phyloP scores from a whole-genome alignment of 2,113 vertebrate species.

The Psittacula cyanocephala region DNA sequence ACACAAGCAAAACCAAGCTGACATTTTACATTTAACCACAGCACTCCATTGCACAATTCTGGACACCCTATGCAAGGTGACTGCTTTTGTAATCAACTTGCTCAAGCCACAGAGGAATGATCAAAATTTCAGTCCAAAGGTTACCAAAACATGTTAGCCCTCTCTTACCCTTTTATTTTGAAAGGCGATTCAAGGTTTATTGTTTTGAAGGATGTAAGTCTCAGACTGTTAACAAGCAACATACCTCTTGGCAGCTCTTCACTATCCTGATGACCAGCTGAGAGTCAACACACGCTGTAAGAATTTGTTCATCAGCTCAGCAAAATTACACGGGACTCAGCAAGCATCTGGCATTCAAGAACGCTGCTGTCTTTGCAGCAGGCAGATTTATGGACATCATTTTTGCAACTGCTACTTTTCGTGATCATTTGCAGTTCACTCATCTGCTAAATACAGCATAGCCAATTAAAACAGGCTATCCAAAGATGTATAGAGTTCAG shows the following conservation, averaged over 20 bases:
- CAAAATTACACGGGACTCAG: neutral
- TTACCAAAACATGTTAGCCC: neutral
- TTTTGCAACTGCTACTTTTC: neutral
- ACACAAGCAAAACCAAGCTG: neutral
- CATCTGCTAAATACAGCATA: neutral
- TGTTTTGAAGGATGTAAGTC: neutral
- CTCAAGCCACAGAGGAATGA: neutral
- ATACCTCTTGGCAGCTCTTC: slow-evolving; percentile 1
- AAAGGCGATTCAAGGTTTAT: neutral
- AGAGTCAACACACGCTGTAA: neutral
- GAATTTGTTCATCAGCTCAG: neutral
- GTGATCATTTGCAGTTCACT: neutral
- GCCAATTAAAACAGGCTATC: neutral
- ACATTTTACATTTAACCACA: neutral
- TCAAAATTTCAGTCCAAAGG: slow-evolving; percentile 4
- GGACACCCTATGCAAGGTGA: neutral
- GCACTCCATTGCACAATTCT: neutral
- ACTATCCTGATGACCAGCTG: neutral
- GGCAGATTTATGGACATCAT: neutral
- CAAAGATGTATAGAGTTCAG: neutral
- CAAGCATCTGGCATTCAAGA: neutral
- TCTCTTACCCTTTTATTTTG: neutral
- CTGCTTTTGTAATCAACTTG: neutral
- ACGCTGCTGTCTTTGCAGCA: neutral
- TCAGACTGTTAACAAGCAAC: neutral